phyloP scores from a whole-genome alignment of 2,113 vertebrate genomes.

The Ondatra zibethicus region DNA sequence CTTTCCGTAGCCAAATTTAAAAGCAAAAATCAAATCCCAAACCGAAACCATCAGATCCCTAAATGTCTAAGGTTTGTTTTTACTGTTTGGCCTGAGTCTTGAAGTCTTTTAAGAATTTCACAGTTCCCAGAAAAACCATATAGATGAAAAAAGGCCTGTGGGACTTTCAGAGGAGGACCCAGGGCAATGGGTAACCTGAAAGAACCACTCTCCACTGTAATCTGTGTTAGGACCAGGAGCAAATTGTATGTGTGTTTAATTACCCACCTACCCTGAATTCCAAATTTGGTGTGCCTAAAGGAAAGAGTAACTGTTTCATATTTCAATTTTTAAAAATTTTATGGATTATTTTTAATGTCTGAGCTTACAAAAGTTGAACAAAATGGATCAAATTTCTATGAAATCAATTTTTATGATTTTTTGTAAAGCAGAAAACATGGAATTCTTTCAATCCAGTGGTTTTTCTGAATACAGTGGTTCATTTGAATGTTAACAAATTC shows the following conservation, averaged over 20 bases:
- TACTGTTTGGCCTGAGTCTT: neutral
- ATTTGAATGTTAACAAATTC: conserved; percentile 38
- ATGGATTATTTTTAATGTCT: conserved; percentile 48
- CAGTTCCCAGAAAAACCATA: neutral
- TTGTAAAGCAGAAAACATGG: conserved; percentile 60
- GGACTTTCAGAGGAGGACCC: neutral
- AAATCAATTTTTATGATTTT: conserved; percentile 52
- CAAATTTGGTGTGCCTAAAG: neutral
- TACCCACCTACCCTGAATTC: neutral
- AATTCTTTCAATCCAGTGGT: conserved; percentile 34
- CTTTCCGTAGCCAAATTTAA: neutral
- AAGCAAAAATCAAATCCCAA: neutral
- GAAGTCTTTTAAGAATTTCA: conserved; percentile 6
- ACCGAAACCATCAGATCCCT: neutral
- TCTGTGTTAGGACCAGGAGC: neutral
- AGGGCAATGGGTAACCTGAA: neutral
- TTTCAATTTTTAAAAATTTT: neutral
- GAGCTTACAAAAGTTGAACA: neutral
- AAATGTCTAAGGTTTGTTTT: neutral
- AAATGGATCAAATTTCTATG: conserved; percentile 61
- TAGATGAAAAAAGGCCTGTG: neutral
- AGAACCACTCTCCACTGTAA: neutral
- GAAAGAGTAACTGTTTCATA: neutral
- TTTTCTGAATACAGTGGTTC: conserved; percentile 50
- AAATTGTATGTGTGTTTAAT: neutral